Evolutionary conservation across 1,140 invertebrate genomes (phyloP).

Genomic region (Nasonia giraulti): DNA sequence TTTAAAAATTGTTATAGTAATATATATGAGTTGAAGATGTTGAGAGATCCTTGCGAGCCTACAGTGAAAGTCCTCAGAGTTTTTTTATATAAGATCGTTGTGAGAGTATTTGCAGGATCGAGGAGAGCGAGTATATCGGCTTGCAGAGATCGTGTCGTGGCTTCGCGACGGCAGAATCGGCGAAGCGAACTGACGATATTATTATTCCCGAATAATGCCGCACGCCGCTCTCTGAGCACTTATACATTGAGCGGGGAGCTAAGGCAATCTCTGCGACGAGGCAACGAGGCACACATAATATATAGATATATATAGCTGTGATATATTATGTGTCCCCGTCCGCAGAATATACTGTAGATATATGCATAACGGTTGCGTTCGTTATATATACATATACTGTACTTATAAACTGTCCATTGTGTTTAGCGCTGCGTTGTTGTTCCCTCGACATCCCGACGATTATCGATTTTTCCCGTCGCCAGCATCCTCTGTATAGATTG

Average conservation of each 20-base stretch:
- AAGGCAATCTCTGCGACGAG: neutral
- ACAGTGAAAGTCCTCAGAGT: too few relatives aligned
- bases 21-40: too few relatives aligned
- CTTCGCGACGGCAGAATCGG: neutral
- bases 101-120: too few relatives aligned
- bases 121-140: too few relatives aligned
- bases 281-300: neutral
- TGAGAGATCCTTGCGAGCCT: too few relatives aligned
- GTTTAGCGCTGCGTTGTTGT: slow-evolving; percentile 32
- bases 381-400: slow-evolving; percentile 12
- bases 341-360: slow-evolving; percentile 12
- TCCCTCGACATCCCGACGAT: neutral
- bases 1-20: too few relatives aligned
- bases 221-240: neutral
- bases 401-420: slow-evolving; percentile 15
- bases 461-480: neutral
- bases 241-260: neutral
- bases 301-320: neutral
- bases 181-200: neutral
- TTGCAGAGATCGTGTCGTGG: neutral
- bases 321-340: neutral
- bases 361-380: slow-evolving; percentile 33
- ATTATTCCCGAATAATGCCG: neutral
- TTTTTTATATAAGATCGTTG: too few relatives aligned
- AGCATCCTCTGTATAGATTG: slow-evolving; percentile 8